phyloP scores from a whole-genome alignment of 2,888 invertebrate genomes.

The Yponomeuta sedellus region DNA sequence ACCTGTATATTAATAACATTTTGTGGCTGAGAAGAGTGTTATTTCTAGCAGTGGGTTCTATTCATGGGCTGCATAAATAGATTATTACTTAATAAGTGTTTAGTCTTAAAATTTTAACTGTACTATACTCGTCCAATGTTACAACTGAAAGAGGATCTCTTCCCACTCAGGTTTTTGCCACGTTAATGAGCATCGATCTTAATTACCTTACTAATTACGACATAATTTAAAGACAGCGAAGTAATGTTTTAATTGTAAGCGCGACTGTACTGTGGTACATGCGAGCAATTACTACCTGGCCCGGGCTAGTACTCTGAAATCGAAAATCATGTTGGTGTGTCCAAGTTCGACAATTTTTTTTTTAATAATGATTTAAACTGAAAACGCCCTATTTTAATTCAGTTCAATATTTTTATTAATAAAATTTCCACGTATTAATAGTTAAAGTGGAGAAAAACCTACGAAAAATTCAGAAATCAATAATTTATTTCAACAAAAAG shows the following conservation, averaged over 20 bases:
- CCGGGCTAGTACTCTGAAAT: neutral
- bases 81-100: neutral
- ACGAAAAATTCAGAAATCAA: too few species aligned
- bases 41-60: too few species aligned
- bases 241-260: conserved; percentile 72
- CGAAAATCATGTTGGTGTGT: neutral
- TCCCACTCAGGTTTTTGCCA: conserved; percentile 61
- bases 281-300: conserved; percentile 1
- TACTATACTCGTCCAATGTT: neutral
- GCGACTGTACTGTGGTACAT: conserved; percentile 26
- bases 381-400: too few species aligned
- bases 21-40: too few species aligned
- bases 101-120: neutral
- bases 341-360: too few species aligned
- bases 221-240: conserved; percentile 61
- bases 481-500: too few species aligned
- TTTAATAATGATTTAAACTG: too few species aligned
- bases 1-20: too few species aligned
- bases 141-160: conserved; percentile 51
- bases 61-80: too few species aligned
- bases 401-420: too few species aligned
- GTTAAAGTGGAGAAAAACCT: too few species aligned
- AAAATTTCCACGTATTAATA: too few species aligned
- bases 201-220: conserved; percentile 65
- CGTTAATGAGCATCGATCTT: conserved; percentile 66